Evolutionary conservation across 2,113 vertebrate species (phyloP), one percentile per base, ranked within the genome.

Genomic region (Todiramphus chloris): DNA sequence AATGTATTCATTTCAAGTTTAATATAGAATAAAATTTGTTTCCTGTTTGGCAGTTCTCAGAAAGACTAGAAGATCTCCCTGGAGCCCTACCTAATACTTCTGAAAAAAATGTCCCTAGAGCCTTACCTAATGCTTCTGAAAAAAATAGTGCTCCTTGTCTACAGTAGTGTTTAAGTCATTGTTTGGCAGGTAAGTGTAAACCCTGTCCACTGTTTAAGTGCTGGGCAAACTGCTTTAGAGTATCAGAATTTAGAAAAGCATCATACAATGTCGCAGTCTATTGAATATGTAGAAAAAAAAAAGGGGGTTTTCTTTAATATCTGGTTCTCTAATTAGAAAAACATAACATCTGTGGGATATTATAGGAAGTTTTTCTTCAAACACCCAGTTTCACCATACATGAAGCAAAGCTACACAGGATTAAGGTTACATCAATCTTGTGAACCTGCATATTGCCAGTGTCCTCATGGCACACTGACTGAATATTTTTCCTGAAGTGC

Each of bases 11-110:
- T 20, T 83, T 43, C 44, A 87, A 41, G 81, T 92, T 94, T 93
- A 90, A 91, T 91, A 95, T 56, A 94, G 86, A 94, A 94, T 33
- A 60, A 78, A 90, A 87, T 55, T 81, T 87, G 48, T 78, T 92
- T 95, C 69, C 73, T 92, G 41, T 87, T 91, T 58, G 28, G 77
- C 74, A 92, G 62, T 37, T 82, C 27, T 73, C 48, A 85, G 12
- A 82, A 87, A 90, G 80, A 89, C 35, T 37, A 77, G 53, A 94
- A 93, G 76, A 83, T 63, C 17, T 87, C 44, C 55, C 75, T 50
- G 20, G 44, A 90, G 55, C 31, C 50, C 39, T 87, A 56, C 8
- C 19, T 93, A 74, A 82, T 66, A 92, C 23, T 77, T 82, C 37
- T 77, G 53, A 75, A 93, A 78, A 78, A 86, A 63, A 24, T 68